Conservation (phyloP, 2,888 invertebrate species). For the Lasioglossum figueresi region DNA sequence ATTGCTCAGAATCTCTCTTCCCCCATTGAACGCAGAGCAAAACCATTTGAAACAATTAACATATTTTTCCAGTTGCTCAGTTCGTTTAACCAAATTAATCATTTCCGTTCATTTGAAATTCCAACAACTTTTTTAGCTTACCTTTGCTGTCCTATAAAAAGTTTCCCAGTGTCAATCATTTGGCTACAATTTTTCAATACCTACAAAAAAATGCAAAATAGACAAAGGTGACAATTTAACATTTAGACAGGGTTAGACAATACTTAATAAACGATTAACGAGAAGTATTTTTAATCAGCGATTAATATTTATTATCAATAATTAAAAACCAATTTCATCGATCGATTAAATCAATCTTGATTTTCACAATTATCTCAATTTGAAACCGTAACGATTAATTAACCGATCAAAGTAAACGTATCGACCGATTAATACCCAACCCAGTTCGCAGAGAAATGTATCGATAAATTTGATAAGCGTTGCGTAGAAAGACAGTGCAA, state of each 20-base stretch:
- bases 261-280: neutral
- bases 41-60: conserved; percentile 21
- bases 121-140: conserved; percentile 81
- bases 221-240: neutral
- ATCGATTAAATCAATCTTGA: neutral
- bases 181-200: conserved; percentile 93
- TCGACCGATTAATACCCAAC: neutral
- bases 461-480: conserved; percentile 4
- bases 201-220: conserved; percentile 80
- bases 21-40: conserved; percentile 7
- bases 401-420: neutral
- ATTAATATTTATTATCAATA: neutral
- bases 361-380: neutral
- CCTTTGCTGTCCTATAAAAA: conserved; percentile 96
- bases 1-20: conserved; percentile 37
- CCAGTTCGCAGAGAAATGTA: neutral
- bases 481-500: neutral
- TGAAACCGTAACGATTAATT: neutral
- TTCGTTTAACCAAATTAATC: conserved; percentile 3
- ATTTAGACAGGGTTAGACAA: neutral
- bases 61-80: neutral
- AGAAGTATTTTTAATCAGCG: neutral
- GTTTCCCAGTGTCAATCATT: conserved; percentile 97
- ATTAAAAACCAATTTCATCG: neutral
- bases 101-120: conserved; percentile 6